Percentiles rank a stretch among this genome's conserved stretches.
phyloP scores from a whole-genome alignment of 1,140 invertebrate genomes.

The Phenacoccus solenopsis region DNA sequence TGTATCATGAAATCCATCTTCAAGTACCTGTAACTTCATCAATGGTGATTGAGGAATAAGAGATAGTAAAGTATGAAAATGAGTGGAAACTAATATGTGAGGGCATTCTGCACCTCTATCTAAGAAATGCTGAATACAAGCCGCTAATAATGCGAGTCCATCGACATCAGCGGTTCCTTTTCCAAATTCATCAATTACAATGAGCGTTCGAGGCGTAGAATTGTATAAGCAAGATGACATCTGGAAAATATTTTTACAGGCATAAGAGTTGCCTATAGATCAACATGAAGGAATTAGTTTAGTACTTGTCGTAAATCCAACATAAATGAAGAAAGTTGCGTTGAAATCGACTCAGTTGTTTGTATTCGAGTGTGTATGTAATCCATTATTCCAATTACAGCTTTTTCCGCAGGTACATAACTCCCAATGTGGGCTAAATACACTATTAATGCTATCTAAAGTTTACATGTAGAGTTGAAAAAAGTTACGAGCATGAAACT shows the following conservation, averaged over 20 bases:
- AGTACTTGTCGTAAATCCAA: constrained; percentile 68
- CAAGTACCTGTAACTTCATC: constrained; percentile 38
- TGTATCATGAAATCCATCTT: not conserved
- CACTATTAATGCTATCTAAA: constrained; percentile 51
- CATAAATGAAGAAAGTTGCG: constrained; percentile 71
- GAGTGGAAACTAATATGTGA: constrained; percentile 62
- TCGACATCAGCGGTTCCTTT: constrained; percentile 69
- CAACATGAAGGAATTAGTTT: not conserved
- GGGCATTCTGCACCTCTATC: constrained; percentile 44
- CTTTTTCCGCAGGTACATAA: constrained; percentile 69
- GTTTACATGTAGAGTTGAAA: constrained; percentile 28
- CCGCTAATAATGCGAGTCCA: constrained; percentile 53
- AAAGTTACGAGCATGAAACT: not conserved
- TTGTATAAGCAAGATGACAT: constrained; percentile 19
- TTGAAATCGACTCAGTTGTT: constrained; percentile 57
- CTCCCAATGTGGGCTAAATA: constrained; percentile 81
- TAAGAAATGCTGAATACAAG: constrained; percentile 50
- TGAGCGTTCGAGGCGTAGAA: constrained; percentile 46
- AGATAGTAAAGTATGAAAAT: constrained; percentile 51
- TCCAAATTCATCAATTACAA: constrained; percentile 86
- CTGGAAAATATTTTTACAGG: constrained; percentile 14
- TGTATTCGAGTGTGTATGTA: constrained; percentile 64
- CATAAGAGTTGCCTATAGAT: too few relatives aligned
- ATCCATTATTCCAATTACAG: constrained; percentile 53
- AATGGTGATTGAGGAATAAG: constrained; percentile 38